Conservation (phyloP, 2,888 invertebrate species). For the Gymnoscelis rufifasciata region DNA sequence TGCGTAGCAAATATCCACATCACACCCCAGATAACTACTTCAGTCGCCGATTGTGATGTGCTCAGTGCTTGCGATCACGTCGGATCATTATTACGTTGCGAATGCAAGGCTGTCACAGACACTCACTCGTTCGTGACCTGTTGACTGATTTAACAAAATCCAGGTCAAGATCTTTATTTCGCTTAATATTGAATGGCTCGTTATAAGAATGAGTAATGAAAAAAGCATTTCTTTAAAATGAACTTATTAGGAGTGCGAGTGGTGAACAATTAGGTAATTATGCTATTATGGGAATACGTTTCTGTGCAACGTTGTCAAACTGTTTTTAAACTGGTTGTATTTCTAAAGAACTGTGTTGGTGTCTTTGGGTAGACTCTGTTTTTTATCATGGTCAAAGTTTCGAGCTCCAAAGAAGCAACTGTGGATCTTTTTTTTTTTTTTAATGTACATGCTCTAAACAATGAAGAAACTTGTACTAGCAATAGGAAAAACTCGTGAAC, state of each 20-base stretch:
- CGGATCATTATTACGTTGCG: conserved; percentile 52
- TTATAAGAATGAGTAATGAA: conserved; percentile 23
- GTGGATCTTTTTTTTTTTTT: too few relatives aligned
- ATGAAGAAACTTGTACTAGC: too few relatives aligned
- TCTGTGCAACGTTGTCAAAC: too few relatives aligned
- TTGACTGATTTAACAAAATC: conserved; percentile 71
- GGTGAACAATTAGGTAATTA: not conserved
- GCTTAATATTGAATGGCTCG: conserved; percentile 56
- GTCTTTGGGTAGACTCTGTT: too few relatives aligned
- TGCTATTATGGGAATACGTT: too few relatives aligned
- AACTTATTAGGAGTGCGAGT: not conserved
- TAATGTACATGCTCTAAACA: too few relatives aligned
- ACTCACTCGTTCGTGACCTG: conserved; percentile 76
- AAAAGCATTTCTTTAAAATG: conserved; percentile 4
- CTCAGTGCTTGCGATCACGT: conserved; percentile 52
- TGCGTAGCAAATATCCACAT: not conserved
- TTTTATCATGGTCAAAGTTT: too few relatives aligned
- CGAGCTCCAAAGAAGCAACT: too few relatives aligned
- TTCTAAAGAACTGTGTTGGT: too few relatives aligned
- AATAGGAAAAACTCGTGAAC: too few relatives aligned
- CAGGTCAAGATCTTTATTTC: conserved; percentile 75
- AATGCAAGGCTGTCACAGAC: conserved; percentile 66
- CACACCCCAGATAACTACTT: not conserved
- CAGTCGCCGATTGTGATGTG: conserved; percentile 35
- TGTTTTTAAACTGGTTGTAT: too few relatives aligned